Evolutionary conservation across 1,140 invertebrate species (phyloP).

Genomic region (Drosophila murphyi): DNA sequence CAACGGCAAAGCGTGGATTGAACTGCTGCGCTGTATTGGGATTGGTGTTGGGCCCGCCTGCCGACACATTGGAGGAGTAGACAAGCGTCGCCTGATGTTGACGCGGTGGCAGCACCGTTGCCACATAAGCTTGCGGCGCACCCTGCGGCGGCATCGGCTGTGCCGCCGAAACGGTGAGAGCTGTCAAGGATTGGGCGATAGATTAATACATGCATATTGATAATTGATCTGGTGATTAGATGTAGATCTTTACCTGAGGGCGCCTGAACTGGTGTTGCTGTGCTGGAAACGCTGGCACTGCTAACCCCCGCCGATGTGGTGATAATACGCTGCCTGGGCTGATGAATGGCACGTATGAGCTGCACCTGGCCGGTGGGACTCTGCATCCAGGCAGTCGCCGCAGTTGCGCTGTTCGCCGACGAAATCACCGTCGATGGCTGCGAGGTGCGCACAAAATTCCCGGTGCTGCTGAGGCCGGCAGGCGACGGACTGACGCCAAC

Average conservation of each 20-base stretch:
- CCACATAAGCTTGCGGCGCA: conserved; percentile 76
- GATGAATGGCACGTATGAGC: conserved; percentile 78
- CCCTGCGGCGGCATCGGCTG: conserved; percentile 53
- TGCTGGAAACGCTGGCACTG: conserved; percentile 55
- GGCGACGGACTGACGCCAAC: conserved; percentile 56
- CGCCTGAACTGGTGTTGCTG: conserved; percentile 61
- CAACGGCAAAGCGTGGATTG: conserved; percentile 80
- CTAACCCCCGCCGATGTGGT: conserved; percentile 69
- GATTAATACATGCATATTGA: too few relatives aligned
- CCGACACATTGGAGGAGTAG: conserved; percentile 74
- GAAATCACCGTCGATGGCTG: conserved; percentile 81
- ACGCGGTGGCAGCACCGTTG: conserved; percentile 77
- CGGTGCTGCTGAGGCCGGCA: conserved; percentile 54
- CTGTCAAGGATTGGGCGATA: conserved; percentile 4
- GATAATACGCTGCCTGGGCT: conserved; percentile 74
- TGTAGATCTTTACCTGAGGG: conserved; percentile 38
- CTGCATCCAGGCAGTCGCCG: conserved; percentile 78
- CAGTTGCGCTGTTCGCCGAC: conserved; percentile 63
- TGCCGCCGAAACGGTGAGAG: conserved; percentile 57
- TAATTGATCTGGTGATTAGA: background rate
- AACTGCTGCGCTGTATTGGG: conserved; percentile 66
- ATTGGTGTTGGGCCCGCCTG: conserved; percentile 48
- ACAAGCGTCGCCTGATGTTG: conserved; percentile 83
- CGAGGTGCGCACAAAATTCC: conserved; percentile 75
- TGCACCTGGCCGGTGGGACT: conserved; percentile 74